Conservation (phyloP, 2,113 vertebrate species). For the Stictonetta naevosa region DNA sequence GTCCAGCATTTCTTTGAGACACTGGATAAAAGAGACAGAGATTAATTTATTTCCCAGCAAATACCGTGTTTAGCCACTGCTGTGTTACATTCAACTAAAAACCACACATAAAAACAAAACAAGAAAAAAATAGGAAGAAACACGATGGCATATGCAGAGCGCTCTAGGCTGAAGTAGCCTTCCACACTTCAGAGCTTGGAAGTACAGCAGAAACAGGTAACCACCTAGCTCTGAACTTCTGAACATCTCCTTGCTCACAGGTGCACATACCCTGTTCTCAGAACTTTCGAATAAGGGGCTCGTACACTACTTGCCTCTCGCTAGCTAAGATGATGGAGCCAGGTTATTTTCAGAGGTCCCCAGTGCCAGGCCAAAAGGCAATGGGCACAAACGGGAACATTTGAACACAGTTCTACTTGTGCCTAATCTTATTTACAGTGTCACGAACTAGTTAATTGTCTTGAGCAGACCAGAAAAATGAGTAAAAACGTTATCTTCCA, state of each 20-base stretch:
- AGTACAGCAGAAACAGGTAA: background rate
- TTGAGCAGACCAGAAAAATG: background rate
- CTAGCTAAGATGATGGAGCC: background rate
- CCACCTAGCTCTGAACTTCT: background rate
- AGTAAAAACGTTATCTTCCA: background rate
- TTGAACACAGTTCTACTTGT: background rate
- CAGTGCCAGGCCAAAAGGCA: background rate
- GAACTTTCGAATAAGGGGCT: background rate
- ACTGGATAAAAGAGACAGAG: background rate
- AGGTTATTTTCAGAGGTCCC: background rate
- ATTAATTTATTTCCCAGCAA: background rate
- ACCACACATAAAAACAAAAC: background rate
- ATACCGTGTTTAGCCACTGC: background rate
- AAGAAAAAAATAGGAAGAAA: background rate
- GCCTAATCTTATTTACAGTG: background rate
- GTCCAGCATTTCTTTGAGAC: background rate
- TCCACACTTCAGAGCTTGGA: background rate
- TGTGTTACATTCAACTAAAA: background rate
- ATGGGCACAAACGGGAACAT: background rate
- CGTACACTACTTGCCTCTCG: background rate
- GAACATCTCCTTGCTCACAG: background rate
- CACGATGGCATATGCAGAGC: background rate
- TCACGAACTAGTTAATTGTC: background rate
- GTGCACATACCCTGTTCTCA: background rate
- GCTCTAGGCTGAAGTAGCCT: background rate